Evolutionary conservation across 92 coral and sea anemone species (phyloP).

Genomic region (Siderastrea siderea): DNA sequence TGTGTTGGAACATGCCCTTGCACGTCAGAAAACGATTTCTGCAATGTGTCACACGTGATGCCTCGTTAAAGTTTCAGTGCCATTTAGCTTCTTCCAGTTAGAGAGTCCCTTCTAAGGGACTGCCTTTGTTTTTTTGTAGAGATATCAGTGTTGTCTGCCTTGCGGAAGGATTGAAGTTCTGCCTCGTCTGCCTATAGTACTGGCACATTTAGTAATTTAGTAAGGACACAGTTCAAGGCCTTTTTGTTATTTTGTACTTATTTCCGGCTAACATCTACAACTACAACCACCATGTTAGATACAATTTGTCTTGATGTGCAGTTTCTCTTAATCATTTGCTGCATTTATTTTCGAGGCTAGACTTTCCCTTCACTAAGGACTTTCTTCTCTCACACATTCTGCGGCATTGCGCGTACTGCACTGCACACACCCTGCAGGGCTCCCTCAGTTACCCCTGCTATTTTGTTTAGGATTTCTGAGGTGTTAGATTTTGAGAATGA

Average conservation of each 20-base stretch:
- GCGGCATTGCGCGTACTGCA: conserved; percentile 7
- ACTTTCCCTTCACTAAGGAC: not conserved
- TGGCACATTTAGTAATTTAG: not conserved
- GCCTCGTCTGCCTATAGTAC: not conserved
- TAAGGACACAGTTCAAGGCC: not conserved
- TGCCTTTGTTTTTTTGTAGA: not conserved
- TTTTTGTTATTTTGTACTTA: not conserved
- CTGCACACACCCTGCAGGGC: conserved; percentile 22
- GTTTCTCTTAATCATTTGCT: not conserved
- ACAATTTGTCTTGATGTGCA: not conserved
- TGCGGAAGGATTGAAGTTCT: not conserved
- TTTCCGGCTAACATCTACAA: not conserved
- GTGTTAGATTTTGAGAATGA: conserved; percentile 4
- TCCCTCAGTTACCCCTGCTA: no score
- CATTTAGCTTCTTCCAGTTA: no score
- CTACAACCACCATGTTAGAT: not conserved
- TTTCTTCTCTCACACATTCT: not conserved
- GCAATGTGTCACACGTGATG: no score
- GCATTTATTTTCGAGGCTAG: not conserved
- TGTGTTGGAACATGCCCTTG: no score
- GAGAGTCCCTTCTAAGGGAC: no score
- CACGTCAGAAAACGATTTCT: no score
- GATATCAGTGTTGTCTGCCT: not conserved
- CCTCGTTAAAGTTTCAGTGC: no score
- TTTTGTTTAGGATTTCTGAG: not conserved